phyloP scores from a whole-genome alignment of 1,140 invertebrate species.

The Diploscapter pachys region DNA sequence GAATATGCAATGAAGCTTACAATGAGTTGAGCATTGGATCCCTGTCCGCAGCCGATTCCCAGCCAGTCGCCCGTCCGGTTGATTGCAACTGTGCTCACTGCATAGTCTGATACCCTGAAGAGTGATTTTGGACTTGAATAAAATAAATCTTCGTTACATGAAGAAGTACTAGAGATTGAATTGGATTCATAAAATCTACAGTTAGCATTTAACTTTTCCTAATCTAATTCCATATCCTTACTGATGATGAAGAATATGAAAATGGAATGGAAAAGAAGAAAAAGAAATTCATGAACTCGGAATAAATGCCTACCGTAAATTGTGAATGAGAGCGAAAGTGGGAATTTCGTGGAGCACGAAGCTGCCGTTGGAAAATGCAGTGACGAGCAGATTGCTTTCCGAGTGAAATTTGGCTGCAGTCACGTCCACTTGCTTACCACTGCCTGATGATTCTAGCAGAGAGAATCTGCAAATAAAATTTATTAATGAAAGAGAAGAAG shows the following conservation, averaged over 20 bases:
- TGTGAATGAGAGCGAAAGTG: slow-evolving; percentile 82
- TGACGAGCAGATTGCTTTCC: slow-evolving; percentile 62
- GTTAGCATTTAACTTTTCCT: too few species aligned
- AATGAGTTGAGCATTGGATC: slow-evolving; percentile 78
- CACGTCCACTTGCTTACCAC: slow-evolving; percentile 19
- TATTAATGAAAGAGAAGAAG: too few species aligned
- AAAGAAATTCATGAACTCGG: not conserved
- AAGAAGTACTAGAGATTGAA: not conserved
- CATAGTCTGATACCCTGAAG: slow-evolving; percentile 73
- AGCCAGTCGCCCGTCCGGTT: slow-evolving; percentile 91
- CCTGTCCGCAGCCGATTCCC: slow-evolving; percentile 73
- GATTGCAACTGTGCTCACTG: slow-evolving; percentile 75
- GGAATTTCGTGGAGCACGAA: slow-evolving; percentile 90
- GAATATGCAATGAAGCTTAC: slow-evolving; percentile 62
- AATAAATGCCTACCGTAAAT: not conserved
- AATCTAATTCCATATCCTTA: too few species aligned
- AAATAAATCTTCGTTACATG: too few species aligned
- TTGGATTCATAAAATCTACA: too few species aligned
- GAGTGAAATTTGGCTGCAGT: slow-evolving; percentile 28
- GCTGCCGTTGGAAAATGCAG: slow-evolving; percentile 75
- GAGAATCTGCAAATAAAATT: slow-evolving; percentile 2
- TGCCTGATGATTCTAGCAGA: slow-evolving; percentile 21
- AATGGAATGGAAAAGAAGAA: slow-evolving; percentile 7
- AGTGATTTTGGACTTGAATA: not conserved
- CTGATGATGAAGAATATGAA: too few species aligned